Evolutionary conservation across 1,140 invertebrate species (phyloP).

Genomic region (Mizuhopecten yessoensis): DNA sequence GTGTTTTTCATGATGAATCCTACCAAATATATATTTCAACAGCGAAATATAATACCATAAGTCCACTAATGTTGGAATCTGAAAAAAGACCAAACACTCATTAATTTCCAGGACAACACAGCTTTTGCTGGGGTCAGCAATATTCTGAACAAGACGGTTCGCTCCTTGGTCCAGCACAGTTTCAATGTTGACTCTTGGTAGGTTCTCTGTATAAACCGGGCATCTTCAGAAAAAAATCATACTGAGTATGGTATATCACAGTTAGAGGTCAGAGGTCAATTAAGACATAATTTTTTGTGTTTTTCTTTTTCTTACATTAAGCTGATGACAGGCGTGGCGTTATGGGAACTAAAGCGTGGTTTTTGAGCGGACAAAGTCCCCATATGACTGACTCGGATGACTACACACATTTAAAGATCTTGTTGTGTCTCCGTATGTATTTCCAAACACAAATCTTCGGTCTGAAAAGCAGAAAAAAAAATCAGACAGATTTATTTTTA

Average conservation of each 20-base stretch:
- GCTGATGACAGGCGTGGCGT: not conserved
- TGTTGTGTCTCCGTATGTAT: slow-evolving; percentile 83
- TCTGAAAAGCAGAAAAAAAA: slow-evolving; percentile 76
- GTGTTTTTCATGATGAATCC: not conserved
- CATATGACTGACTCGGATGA: slow-evolving; percentile 75
- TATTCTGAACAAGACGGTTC: not conserved
- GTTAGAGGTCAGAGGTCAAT: slow-evolving; percentile 9
- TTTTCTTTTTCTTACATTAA: not conserved
- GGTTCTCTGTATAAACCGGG: not conserved
- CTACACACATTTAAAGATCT: slow-evolving; percentile 80
- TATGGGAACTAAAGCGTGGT: not conserved
- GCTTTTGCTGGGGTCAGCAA: not conserved
- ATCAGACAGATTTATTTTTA: too few relatives aligned
- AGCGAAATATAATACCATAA: not conserved
- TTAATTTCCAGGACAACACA: not conserved
- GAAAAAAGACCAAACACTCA: not conserved
- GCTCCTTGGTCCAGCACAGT: not conserved
- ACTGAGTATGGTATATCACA: slow-evolving; percentile 38
- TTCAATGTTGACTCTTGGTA: not conserved
- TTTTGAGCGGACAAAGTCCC: slow-evolving; percentile 70
- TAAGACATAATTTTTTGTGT: not conserved
- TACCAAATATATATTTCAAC: not conserved
- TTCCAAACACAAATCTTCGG: slow-evolving; percentile 80
- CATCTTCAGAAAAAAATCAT: not conserved
- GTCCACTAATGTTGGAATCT: not conserved